Evolutionary conservation across 1,140 invertebrate species (phyloP).

Genomic region (Drosophila orena): DNA sequence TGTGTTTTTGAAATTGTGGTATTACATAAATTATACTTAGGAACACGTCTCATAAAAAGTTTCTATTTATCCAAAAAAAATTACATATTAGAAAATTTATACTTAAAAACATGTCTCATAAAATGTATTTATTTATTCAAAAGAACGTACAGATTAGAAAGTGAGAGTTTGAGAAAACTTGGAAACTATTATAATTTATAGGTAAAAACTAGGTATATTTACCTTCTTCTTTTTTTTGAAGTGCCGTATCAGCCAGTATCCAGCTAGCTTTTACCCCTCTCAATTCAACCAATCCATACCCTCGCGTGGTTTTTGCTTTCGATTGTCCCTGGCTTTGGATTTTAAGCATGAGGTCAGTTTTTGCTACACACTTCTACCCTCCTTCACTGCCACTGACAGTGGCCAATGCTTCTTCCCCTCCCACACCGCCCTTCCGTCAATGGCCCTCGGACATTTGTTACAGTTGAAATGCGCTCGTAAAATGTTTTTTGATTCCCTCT

Average conservation of each 20-base stretch:
- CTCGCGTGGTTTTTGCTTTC: conserved; percentile 43
- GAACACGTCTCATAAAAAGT: too few relatives aligned
- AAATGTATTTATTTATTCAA: too few relatives aligned
- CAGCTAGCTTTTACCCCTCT: background rate
- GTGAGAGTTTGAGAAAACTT: too few relatives aligned
- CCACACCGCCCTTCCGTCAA: conserved; percentile 18
- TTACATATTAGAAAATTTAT: background rate
- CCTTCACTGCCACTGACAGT: background rate
- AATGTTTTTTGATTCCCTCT: conserved; percentile 67
- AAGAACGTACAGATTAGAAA: background rate
- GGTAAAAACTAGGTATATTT: too few relatives aligned
- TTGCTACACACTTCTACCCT: conserved; percentile 26
- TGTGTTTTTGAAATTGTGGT: too few relatives aligned
- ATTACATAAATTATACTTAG: too few relatives aligned
- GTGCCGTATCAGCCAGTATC: conserved; percentile 9
- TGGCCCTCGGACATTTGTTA: conserved; percentile 77
- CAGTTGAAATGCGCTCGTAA: conserved; percentile 82
- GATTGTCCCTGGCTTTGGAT: conserved; percentile 64
- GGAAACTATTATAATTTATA: too few relatives aligned
- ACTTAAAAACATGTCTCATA: too few relatives aligned
- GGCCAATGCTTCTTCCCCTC: conserved; percentile 17
- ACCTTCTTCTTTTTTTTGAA: background rate
- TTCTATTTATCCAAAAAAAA: background rate
- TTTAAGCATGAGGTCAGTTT: conserved; percentile 76
- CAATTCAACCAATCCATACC: conserved; percentile 25